Base-by-base conservation (phyloP, 2,113 vertebrate genomes). In the Paradisaea rubra region DNA sequence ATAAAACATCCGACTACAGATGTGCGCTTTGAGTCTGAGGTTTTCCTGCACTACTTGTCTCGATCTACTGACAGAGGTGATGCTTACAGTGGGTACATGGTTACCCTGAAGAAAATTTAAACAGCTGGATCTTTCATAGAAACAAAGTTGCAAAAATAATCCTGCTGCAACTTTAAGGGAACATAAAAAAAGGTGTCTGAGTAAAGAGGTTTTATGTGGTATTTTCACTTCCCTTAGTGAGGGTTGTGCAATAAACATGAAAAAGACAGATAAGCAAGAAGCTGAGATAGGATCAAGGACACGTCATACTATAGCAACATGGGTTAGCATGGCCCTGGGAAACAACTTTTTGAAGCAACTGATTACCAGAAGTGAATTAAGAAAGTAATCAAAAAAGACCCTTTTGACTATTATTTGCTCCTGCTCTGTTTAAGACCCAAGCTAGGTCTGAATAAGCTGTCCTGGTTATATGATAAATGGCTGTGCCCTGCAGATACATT, bases 1-100 rank as follows among this genome's bases (percentile, higher is more conserved):
- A 17, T 30, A n/a, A 31, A 1, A 47, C 39, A 42, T 59, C 37
- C 3, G 1, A 72, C 45, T 33, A 28, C 13, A 57, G 35, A 37
- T 0, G 0, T 37, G 49, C 0, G 0, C 59, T 65, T 24, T 6
- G 14, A 74, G n/a, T 17, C 44, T 35, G 25, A 65, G 49, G 19
- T 6, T 61, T 88, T 90, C 88, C 42, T 68, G 25, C 22, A 33
- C 42, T 63, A n/a, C 21, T 30, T 45, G 14, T 65, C 60, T 59
- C 44, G 35, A 31, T 15, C n/a, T 85, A 7, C 47, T 23, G 17
- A 89, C 12, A 15, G 47, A 47, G 61, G 42, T 4, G 15, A 61
- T 35, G 74, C 17, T 77, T 33, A 33, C 15, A 50, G 45, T n/a
- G 16, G 37, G 16, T 28, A 68, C 2, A 3, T 0, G 10, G 5